Percentiles rank a stretch among this genome's conserved stretches.
These are phyloP conservation scores for Tachysurus fulvidraco DNA, from an alignment of 2,113 vertebrate genomes.

Conservation along the genomic window DNA sequence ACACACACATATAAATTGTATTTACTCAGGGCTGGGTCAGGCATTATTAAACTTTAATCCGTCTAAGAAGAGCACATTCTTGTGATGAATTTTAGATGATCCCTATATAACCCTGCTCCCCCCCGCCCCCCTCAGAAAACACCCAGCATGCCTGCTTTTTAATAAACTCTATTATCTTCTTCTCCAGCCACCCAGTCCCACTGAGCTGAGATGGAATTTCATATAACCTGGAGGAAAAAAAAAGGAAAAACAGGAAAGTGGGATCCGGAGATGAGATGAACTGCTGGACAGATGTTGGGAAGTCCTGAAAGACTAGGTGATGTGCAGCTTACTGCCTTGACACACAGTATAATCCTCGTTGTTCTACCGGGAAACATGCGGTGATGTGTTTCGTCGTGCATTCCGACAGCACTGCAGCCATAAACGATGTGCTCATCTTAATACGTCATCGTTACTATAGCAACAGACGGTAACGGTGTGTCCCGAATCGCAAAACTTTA, in stretches of 20 bases:
- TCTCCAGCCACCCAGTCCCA: constrained; percentile 42
- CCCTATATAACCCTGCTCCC: constrained; percentile 69
- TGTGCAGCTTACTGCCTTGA: neutral
- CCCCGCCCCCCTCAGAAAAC: constrained; percentile 39
- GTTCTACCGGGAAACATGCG: neutral
- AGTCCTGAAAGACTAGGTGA: neutral
- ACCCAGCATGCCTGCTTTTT: constrained; percentile 63
- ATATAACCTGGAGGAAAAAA: constrained; percentile 49
- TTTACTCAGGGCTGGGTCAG: constrained; percentile 71
- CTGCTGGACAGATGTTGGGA: constrained; percentile 53
- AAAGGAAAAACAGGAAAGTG: constrained; percentile 17
- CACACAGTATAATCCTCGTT: neutral
- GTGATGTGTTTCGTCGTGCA: neutral
- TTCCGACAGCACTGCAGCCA: neutral
- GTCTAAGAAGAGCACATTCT: constrained; percentile 75
- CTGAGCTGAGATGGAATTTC: constrained; percentile 63
- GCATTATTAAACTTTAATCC: constrained; percentile 83
- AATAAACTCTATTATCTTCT: constrained; percentile 76
- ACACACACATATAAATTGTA: constrained; percentile 62
- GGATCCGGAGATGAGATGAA: constrained; percentile 62
- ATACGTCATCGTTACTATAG: neutral
- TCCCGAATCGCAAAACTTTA: no score
- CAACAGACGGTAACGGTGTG: neutral
- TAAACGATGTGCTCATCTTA: neutral
- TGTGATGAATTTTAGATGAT: constrained; percentile 80